phyloP scores from a whole-genome alignment of 2,113 vertebrate genomes.

The Gnathonemus longibarbis region DNA sequence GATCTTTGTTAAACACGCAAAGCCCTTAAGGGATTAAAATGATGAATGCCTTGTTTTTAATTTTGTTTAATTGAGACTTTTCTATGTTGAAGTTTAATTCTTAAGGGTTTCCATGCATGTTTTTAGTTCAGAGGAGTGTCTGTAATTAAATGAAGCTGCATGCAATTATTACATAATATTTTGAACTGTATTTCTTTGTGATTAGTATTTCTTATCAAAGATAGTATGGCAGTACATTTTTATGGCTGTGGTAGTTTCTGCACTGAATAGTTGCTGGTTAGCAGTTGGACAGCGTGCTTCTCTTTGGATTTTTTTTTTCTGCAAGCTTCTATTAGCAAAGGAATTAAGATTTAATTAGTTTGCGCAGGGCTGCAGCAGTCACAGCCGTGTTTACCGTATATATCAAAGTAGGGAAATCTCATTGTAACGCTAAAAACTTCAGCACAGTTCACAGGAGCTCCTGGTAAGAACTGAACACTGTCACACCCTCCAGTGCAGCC shows the following conservation, averaged over 20 bases:
- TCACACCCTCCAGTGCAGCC: not conserved
- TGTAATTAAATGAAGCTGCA: not conserved
- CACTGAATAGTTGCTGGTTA: not conserved
- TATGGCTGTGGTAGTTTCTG: not conserved
- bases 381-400: not conserved
- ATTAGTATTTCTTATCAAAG: not conserved
- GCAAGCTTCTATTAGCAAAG: not conserved
- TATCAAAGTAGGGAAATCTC: conserved; percentile 18
- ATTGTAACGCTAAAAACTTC: conserved; percentile 3
- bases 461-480: not conserved
- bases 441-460: not conserved
- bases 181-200: not conserved
- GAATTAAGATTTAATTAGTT: conserved; percentile 11
- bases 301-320: not conserved
- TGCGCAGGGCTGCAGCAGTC: conserved; percentile 1
- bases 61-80: not conserved
- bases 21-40: not conserved
- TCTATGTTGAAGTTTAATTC: not conserved
- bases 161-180: not conserved
- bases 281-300: not conserved
- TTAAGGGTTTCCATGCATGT: not conserved
- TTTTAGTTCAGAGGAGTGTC: not conserved
- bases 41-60: conserved; percentile 5
- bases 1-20: not conserved
- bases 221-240: not conserved